Evolutionary conservation across 2,797 vertebrate species (phyloP).

Genomic region (Lagodon rhomboides): DNA sequence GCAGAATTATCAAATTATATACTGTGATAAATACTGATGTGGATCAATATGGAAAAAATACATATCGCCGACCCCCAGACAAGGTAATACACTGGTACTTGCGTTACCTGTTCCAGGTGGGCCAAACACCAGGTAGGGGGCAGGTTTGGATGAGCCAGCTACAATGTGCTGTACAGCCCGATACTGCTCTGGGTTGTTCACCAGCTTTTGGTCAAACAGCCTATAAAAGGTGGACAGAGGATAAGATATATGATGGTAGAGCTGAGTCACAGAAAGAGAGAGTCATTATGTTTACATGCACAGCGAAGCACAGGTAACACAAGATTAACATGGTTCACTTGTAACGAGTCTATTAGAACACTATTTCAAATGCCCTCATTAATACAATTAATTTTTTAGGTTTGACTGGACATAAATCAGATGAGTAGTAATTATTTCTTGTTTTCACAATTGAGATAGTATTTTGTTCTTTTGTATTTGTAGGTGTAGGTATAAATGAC

Average conservation of each 20-base stretch:
- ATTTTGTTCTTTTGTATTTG: too few relatives aligned
- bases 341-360: neutral
- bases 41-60: too few relatives aligned
- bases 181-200: conserved; percentile 89
- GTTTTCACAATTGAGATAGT: too few relatives aligned
- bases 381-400: too few relatives aligned
- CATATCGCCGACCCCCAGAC: neutral
- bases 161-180: conserved; percentile 90
- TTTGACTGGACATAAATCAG: too few relatives aligned
- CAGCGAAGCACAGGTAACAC: neutral
- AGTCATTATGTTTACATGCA: neutral
- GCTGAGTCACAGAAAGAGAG: neutral
- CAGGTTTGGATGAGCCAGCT: conserved; percentile 89
- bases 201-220: conserved; percentile 87
- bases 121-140: conserved; percentile 95
- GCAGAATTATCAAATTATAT: too few relatives aligned
- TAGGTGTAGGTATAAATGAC: too few relatives aligned
- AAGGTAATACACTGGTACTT: neutral
- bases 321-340: neutral
- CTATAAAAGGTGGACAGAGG: conserved; percentile 66
- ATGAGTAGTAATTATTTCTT: too few relatives aligned
- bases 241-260: neutral
- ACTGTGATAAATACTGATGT: too few relatives aligned
- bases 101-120: conserved; percentile 93
- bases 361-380: too few relatives aligned